Evolutionary conservation across 1,140 invertebrate genomes (phyloP).

Genomic region (Theocolax elegans): DNA sequence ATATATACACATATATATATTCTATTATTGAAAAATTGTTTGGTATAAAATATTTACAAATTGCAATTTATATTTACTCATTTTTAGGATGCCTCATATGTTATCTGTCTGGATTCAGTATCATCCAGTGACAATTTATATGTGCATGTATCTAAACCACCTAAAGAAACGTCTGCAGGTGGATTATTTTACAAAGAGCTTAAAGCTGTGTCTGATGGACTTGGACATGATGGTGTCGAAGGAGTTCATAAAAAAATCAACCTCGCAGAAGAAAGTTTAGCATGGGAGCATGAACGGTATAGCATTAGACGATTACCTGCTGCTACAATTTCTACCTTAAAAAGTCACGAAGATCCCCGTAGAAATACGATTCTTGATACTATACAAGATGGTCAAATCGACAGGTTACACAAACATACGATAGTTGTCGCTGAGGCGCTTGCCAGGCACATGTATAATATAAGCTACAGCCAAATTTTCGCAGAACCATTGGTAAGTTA

Average conservation of each 20-base stretch:
- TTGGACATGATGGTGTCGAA: slow-evolving; percentile 73
- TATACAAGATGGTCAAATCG: slow-evolving; percentile 70
- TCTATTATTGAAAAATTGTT: no score
- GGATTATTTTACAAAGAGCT: slow-evolving; percentile 78
- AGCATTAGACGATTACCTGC: slow-evolving; percentile 91
- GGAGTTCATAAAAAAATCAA: slow-evolving; percentile 97
- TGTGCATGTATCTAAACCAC: slow-evolving; percentile 96
- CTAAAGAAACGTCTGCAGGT: slow-evolving; percentile 84
- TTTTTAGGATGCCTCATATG: slow-evolving; percentile 85
- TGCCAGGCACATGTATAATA: slow-evolving; percentile 87
- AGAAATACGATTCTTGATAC: slow-evolving; percentile 75
- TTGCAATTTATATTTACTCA: not conserved
- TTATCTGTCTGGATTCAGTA: slow-evolving; percentile 91
- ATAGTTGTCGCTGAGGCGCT: slow-evolving; percentile 84
- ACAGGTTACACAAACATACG: slow-evolving; percentile 77
- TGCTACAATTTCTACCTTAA: slow-evolving; percentile 88
- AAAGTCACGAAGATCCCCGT: slow-evolving; percentile 71
- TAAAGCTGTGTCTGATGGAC: slow-evolving; percentile 69
- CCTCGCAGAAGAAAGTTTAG: slow-evolving; percentile 89
- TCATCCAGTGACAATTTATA: slow-evolving; percentile 73
- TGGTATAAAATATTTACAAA: no score
- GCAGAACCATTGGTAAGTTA: slow-evolving; percentile 74
- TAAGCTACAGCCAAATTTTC: slow-evolving; percentile 77
- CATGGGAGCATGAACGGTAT: slow-evolving; percentile 98
- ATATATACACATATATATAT: no score